Conservation (phyloP, 2,113 vertebrate species). For the Mesocricetus auratus region DNA sequence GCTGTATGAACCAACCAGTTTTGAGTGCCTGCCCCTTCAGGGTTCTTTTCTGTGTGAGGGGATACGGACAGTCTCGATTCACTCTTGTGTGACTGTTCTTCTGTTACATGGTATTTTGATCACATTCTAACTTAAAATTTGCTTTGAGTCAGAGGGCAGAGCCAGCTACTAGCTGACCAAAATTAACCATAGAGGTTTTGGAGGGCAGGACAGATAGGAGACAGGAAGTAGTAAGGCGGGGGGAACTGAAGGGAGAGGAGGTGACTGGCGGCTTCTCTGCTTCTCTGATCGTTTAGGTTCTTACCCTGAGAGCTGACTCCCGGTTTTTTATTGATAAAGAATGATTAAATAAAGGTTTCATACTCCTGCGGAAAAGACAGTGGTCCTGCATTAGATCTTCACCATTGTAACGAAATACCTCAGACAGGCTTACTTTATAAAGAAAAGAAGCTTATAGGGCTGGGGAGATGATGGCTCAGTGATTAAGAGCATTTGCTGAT, state of each 20-base stretch:
- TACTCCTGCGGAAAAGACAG: neutral
- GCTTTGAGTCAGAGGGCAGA: neutral
- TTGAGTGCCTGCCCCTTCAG: neutral
- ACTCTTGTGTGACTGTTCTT: too few species aligned
- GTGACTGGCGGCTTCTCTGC: neutral
- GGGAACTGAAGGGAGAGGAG: neutral
- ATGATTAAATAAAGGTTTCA: neutral
- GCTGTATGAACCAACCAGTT: neutral
- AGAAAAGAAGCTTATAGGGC: neutral
- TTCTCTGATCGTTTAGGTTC: neutral
- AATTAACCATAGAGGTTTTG: neutral
- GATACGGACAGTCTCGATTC: neutral
- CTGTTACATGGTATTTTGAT: neutral
- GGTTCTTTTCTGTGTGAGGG: neutral
- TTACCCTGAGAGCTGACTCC: neutral
- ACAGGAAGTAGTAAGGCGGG: neutral
- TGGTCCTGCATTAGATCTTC: neutral
- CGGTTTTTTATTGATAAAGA: neutral
- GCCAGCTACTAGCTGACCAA: neutral
- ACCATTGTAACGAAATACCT: neutral
- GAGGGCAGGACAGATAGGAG: neutral
- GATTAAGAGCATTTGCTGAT: neutral
- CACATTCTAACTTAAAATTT: neutral
- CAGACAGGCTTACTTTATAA: neutral
- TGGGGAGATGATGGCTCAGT: neutral